These are phyloP conservation scores for Silurus aristotelis DNA, from an alignment of 2,797 vertebrate species.

Conservation along the genomic window DNA sequence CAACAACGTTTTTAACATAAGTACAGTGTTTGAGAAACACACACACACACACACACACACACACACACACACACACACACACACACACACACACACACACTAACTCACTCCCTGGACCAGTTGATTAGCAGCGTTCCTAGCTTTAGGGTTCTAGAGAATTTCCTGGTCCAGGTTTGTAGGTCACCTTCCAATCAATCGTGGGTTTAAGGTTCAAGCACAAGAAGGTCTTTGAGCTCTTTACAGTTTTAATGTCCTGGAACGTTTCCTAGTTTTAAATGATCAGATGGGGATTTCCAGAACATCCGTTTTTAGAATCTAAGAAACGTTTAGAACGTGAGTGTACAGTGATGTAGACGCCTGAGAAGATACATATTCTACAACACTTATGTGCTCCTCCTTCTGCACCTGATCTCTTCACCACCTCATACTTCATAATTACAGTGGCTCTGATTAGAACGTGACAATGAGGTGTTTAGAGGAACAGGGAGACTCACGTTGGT, in stretches of 20 bases:
- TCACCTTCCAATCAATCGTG: neutral
- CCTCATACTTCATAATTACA: neutral
- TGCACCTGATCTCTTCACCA: neutral
- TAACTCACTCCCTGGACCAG: neutral
- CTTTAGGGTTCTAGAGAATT: neutral
- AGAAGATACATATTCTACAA: neutral
- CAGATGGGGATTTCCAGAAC: neutral
- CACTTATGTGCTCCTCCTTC: neutral
- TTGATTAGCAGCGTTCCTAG: neutral
- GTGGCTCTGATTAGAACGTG: neutral
- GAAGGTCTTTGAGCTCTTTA: neutral
- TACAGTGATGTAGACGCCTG: neutral
- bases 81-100: no score
- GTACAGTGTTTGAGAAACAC: no score
- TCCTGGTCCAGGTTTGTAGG: neutral
- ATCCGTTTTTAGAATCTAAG: neutral
- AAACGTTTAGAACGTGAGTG: neutral
- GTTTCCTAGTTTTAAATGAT: neutral
- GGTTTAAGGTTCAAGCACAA: no score
- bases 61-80: no score
- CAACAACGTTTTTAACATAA: neutral
- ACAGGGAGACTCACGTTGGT: conserved; percentile 72
- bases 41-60: no score
- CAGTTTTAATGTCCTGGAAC: neutral
- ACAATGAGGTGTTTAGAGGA: neutral